Conservation (phyloP, 2,888 invertebrate species). For the Polydrusus pterygomalis region DNA sequence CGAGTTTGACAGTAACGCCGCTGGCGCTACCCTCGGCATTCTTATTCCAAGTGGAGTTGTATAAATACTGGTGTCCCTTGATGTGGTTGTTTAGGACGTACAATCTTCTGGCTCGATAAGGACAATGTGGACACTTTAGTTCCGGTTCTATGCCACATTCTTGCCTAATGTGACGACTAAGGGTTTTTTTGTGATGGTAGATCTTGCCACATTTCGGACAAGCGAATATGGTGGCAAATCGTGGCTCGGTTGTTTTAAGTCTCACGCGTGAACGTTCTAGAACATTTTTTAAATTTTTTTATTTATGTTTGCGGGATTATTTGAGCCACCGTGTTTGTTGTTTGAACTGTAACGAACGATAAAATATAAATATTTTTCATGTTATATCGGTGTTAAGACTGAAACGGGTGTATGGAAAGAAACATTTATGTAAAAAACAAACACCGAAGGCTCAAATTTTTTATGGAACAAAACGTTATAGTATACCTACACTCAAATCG, state of each 20-base stretch:
- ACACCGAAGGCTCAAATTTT: not conserved
- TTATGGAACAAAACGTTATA: not conserved
- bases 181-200: slow-evolving; percentile 73
- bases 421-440: not conserved
- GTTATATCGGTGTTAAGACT: too few species aligned
- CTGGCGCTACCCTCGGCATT: not conserved
- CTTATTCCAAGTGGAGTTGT: slow-evolving; percentile 51
- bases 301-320: not conserved
- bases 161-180: slow-evolving; percentile 72
- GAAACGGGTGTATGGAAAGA: too few species aligned
- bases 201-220: slow-evolving; percentile 73
- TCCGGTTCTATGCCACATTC: slow-evolving; percentile 78
- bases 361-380: not conserved
- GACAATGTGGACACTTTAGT: slow-evolving; percentile 85
- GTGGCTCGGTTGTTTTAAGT: slow-evolving; percentile 27
- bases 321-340: not conserved
- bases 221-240: slow-evolving; percentile 54
- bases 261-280: slow-evolving; percentile 29
- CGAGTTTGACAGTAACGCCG: not conserved
- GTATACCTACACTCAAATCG: slow-evolving; percentile 46
- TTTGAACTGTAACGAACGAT: not conserved
- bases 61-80: slow-evolving; percentile 64
- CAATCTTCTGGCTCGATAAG: slow-evolving; percentile 80
- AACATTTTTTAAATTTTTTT: slow-evolving; percentile 37
- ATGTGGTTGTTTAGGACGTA: slow-evolving; percentile 72